Base-by-base conservation (phyloP, 2,888 invertebrate genomes). In the Plagodis pulveraria region DNA sequence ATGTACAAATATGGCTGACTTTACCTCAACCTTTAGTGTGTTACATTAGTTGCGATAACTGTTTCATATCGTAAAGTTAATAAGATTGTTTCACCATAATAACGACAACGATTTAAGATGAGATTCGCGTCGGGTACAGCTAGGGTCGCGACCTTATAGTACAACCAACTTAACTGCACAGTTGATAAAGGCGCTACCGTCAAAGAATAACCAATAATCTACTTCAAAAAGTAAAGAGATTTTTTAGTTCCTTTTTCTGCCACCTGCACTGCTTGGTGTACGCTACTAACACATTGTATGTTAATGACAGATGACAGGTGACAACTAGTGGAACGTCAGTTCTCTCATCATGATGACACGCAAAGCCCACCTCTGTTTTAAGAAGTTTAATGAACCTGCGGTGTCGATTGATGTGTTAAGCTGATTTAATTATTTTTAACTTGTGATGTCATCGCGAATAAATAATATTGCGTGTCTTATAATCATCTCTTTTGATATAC, bases 251-350 rank as follows among this genome's bases (percentile, higher is more conserved):
- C 22, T 22, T 22, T 22, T 22, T 22, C 22, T 22, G 22, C 22
- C 22, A 22, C 22, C 22, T 22, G 22, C 22, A 22, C 22, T 22
- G 22, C 22, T 22, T 22, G 22, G 22, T 22, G 22, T 22, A 67
- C 67, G 91, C 91, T 91, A 89, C 91, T 79, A 80, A 71, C 72
- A 81, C 85, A 91, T 91, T 91, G 91, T 91, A 91, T 91, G 91
- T 71, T 89, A 91, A 91, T 91, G 72, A 71, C 66, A 62, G 65
- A 58, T 44, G 58, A 58, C 57, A 57, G 38, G 52, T 79, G 80
- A 81, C 85, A 83, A 75, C 72, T 58, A 72, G 78, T 74, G 75
- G 76, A 66, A 73, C 64, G 69, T 74, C 80, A 47, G 49, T 48
- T 44, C 44, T 74, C 71, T 71, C 76, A 68, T 51, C 55, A 44